A percentile compares a stretch with the other conserved stretches of the same genome.
These are phyloP conservation scores for Cariama cristata DNA, from an alignment of 2,113 vertebrate species.

Conservation along the genomic window DNA sequence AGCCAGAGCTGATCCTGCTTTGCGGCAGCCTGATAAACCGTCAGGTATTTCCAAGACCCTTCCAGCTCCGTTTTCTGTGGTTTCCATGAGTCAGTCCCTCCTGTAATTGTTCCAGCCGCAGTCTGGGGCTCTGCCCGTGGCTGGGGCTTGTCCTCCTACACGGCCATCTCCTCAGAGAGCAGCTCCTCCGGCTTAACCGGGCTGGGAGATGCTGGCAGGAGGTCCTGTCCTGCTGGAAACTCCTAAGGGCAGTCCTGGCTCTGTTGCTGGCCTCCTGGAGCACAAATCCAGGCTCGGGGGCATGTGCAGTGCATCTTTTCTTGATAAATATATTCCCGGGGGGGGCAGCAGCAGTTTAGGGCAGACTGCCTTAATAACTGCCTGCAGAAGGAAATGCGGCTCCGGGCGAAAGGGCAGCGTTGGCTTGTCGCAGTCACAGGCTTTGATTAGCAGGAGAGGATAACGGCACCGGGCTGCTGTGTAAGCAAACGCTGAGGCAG, in stretches of 20 bases:
- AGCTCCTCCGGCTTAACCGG: background rate
- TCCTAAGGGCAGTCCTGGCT: background rate
- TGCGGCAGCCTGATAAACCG: background rate
- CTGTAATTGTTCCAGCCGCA: background rate
- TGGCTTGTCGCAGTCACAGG: accelerated
- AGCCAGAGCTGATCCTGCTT: background rate
- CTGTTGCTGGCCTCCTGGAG: background rate
- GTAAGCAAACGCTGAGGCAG: background rate
- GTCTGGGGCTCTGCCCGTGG: background rate
- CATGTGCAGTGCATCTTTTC: background rate
- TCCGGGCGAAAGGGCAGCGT: accelerated
- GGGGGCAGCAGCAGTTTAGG: background rate
- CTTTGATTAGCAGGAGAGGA: background rate
- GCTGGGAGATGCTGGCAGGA: background rate
- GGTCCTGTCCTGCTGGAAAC: background rate
- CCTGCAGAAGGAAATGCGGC: background rate
- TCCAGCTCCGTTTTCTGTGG: background rate
- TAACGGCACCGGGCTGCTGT: accelerated
- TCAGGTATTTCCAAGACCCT: background rate
- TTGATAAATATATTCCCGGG: background rate
- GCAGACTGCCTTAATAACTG: accelerated
- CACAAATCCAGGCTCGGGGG: background rate
- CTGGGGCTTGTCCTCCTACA: background rate
- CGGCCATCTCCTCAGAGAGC: background rate
- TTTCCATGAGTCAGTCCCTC: background rate